phyloP scores from a whole-genome alignment of 92 coral and sea anemone genomes.

The Actinernus sp. region DNA sequence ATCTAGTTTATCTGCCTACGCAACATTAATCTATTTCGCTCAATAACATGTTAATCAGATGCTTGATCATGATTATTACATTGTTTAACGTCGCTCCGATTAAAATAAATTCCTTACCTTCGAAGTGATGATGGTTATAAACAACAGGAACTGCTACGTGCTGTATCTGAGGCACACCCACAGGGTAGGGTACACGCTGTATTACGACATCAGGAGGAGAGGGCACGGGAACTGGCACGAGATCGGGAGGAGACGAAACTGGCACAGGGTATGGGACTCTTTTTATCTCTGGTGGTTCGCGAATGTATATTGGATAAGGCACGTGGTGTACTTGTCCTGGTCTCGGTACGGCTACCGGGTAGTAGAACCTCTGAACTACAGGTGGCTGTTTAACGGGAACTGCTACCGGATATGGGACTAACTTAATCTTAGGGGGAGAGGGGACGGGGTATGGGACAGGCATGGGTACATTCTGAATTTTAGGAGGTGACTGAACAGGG shows the following conservation, averaged over 20 bases:
- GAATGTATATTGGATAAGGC: slow-evolving; percentile 75
- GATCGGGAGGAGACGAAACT: slow-evolving; percentile 69
- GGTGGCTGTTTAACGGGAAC: slow-evolving; percentile 86
- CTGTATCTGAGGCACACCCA: slow-evolving; percentile 41
- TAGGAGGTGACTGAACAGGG: slow-evolving; percentile 62
- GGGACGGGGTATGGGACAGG: slow-evolving; percentile 80
- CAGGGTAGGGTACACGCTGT: slow-evolving; percentile 81
- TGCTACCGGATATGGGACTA: slow-evolving; percentile 85
- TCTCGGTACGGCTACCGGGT: slow-evolving; percentile 79
- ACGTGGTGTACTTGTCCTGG: slow-evolving; percentile 74
- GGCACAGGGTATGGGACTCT: slow-evolving; percentile 69
- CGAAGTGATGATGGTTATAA: slow-evolving; percentile 31
- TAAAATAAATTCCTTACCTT: too few species aligned
- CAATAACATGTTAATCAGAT: too few species aligned
- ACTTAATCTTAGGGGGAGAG: slow-evolving; percentile 75
- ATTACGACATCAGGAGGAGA: slow-evolving; percentile 72
- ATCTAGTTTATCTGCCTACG: too few species aligned
- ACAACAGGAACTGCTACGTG: slow-evolving; percentile 21
- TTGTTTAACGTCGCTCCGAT: too few species aligned
- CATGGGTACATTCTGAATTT: slow-evolving; percentile 48
- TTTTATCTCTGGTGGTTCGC: slow-evolving; percentile 66
- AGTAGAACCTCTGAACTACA: slow-evolving; percentile 66
- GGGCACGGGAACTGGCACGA: slow-evolving; percentile 75
- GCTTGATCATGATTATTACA: too few species aligned
- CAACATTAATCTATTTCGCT: too few species aligned